Evolutionary conservation across 1,140 invertebrate genomes (phyloP).

Genomic region (Melanaphis sacchari): DNA sequence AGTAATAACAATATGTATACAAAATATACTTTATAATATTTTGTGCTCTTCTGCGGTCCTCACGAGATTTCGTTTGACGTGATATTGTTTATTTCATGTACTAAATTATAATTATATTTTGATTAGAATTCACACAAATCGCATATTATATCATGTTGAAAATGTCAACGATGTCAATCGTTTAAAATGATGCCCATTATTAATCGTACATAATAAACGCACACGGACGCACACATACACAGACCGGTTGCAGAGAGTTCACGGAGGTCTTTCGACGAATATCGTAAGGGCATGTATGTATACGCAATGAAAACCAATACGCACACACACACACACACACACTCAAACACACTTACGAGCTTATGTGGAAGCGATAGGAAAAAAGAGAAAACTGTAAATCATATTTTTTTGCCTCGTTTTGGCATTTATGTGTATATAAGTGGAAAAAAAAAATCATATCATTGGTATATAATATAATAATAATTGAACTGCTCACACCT

Average conservation of each 20-base stretch:
- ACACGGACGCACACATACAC: neutral
- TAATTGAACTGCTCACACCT: constrained; percentile 57
- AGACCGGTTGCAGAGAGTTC: constrained; percentile 32
- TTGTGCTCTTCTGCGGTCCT: neutral
- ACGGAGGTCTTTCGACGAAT: constrained; percentile 21
- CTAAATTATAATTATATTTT: neutral
- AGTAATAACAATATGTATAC: no score
- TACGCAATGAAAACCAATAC: neutral
- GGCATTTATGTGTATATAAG: neutral
- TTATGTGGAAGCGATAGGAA: neutral
- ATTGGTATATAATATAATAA: neutral
- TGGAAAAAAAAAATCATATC: neutral
- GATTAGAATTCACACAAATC: neutral
- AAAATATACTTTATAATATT: neutral
- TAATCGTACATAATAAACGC: no score
- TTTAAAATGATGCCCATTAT: neutral
- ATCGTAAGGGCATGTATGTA: neutral
- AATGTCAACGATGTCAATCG: constrained; percentile 28
- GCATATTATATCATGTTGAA: neutral
- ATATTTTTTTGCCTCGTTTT: constrained; percentile 41
- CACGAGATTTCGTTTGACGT: neutral
- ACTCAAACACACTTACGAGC: neutral
- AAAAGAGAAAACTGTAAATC: constrained; percentile 51
- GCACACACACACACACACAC: neutral
- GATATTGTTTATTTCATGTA: neutral